phyloP scores from a whole-genome alignment of 2,888 invertebrate species.

The Ophraella communa region DNA sequence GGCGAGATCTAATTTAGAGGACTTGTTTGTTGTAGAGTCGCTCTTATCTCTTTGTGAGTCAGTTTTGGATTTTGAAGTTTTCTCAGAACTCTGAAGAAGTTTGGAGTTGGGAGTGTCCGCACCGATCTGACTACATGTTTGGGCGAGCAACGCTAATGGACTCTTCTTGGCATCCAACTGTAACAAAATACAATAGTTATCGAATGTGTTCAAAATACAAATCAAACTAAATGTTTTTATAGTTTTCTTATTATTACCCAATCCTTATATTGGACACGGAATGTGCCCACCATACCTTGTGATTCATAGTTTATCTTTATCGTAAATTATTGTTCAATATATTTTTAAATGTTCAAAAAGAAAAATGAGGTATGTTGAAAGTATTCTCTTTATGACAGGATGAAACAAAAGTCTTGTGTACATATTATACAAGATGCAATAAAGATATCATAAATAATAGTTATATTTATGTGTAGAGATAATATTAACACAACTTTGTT shows the following conservation, averaged over 20 bases:
- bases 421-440: background rate
- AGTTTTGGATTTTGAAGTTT: conserved; percentile 67
- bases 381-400: background rate
- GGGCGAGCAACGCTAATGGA: conserved; percentile 92
- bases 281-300: too few relatives aligned
- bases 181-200: conserved; percentile 62
- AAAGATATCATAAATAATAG: background rate
- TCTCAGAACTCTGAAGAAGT: conserved; percentile 76
- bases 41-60: conserved; percentile 68
- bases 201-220: too few relatives aligned
- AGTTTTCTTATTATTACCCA: too few relatives aligned
- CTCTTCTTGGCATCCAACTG: conserved; percentile 98
- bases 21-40: conserved; percentile 60
- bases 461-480: background rate
- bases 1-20: conserved; percentile 64
- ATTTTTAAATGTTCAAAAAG: too few relatives aligned
- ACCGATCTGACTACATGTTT: conserved; percentile 97
- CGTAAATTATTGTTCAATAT: too few relatives aligned
- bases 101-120: conserved; percentile 84
- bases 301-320: too few relatives aligned
- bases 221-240: too few relatives aligned
- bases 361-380: too few relatives aligned
- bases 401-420: background rate
- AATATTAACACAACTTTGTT: background rate
- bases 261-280: too few relatives aligned